Evolutionary conservation across 2,797 vertebrate genomes (phyloP).

Genomic region (Tragopan temminckii): DNA sequence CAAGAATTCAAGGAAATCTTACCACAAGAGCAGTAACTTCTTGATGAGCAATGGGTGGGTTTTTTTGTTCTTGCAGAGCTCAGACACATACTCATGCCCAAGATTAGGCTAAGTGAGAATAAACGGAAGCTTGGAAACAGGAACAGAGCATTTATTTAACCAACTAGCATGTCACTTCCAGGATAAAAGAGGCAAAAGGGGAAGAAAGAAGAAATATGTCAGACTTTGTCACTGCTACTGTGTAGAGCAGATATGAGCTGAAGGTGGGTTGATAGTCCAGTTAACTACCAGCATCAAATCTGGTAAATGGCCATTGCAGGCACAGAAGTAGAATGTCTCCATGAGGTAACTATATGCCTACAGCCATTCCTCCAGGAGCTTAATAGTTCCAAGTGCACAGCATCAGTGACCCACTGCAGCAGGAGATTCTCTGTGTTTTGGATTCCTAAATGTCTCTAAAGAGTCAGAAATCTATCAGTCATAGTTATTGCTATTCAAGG

Average conservation of each 20-base stretch:
- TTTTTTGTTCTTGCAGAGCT: neutral
- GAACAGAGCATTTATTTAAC: neutral
- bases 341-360: neutral
- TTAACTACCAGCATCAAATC: neutral
- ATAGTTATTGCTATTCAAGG: neutral
- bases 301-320: neutral
- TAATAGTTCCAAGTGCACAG: neutral
- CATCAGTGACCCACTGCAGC: neutral
- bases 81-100: neutral
- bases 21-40: neutral
- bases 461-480: neutral
- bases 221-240: neutral
- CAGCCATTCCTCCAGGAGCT: neutral
- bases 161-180: neutral
- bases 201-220: neutral
- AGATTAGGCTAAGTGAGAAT: neutral
- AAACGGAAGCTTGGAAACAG: neutral
- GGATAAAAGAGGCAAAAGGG: neutral
- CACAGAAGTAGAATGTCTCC: neutral
- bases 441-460: neutral
- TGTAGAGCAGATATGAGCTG: neutral
- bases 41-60: neutral
- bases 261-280: neutral
- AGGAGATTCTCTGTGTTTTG: neutral
- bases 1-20: neutral